These are phyloP conservation scores for Drosophila kikkawai DNA, from an alignment of 1,140 invertebrate genomes.

Conservation along the genomic window DNA sequence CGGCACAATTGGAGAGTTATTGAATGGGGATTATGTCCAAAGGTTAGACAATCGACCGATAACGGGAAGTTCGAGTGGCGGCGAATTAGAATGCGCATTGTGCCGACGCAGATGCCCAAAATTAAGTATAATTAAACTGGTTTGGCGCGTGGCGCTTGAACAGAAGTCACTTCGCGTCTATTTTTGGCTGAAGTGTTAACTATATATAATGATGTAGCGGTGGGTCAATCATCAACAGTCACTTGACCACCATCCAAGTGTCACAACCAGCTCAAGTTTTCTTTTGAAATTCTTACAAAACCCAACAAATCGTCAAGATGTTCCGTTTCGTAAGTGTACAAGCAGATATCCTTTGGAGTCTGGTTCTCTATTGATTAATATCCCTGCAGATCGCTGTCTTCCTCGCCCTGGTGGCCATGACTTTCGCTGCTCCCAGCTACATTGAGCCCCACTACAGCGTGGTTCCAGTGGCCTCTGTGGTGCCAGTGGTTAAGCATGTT, in stretches of 20 bases:
- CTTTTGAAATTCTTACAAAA: not conserved
- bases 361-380: not conserved
- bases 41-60: conserved; percentile 29
- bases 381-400: conserved; percentile 29
- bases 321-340: conserved; percentile 46
- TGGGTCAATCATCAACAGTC: conserved; percentile 39
- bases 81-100: conserved; percentile 33
- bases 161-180: conserved; percentile 1
- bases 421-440: conserved; percentile 46
- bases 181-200: conserved; percentile 9
- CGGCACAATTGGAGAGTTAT: conserved; percentile 29
- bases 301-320: conserved; percentile 25
- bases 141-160: conserved; percentile 37
- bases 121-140: conserved; percentile 32
- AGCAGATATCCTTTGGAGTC: not conserved
- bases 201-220: conserved; percentile 2
- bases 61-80: conserved; percentile 15
- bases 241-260: conserved; percentile 5
- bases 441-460: conserved; percentile 40
- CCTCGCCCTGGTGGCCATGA: conserved; percentile 32
- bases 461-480: conserved; percentile 25
- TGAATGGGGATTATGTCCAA: conserved; percentile 45
- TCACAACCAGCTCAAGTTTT: conserved; percentile 9
- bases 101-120: not conserved
- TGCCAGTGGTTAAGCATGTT: conserved; percentile 41